Evolutionary conservation across 1,140 invertebrate species (phyloP).

Genomic region (Listronotus bonariensis): DNA sequence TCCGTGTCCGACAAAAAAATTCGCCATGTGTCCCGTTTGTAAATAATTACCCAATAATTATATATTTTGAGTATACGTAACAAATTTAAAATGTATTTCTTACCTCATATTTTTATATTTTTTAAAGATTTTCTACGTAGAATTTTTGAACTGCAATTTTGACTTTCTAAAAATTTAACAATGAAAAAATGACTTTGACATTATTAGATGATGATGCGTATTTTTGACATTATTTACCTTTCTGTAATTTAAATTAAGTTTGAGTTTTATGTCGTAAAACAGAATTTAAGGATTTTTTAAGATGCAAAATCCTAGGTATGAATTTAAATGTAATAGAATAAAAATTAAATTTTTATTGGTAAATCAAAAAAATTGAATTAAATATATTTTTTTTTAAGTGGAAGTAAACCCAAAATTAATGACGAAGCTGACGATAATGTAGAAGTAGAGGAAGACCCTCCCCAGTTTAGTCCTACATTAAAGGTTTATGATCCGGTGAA

Average conservation of each 20-base stretch:
- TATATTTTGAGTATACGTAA: no score
- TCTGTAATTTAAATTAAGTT: background rate
- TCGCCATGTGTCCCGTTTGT: no score
- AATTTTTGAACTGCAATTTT: constrained; percentile 8
- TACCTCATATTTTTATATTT: constrained; percentile 2
- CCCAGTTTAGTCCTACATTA: constrained; percentile 10
- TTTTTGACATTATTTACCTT: background rate
- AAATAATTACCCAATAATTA: no score
- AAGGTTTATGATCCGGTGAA: constrained; percentile 37
- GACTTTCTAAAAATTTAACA: background rate
- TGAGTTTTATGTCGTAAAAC: background rate
- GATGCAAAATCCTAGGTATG: no score
- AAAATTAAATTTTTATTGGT: no score
- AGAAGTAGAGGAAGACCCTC: constrained; percentile 7
- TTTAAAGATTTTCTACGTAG: background rate
- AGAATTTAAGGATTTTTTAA: background rate
- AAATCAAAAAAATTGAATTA: background rate
- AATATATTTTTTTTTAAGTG: background rate
- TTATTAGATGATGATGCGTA: background rate
- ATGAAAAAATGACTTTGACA: constrained; percentile 6
- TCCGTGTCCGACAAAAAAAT: no score
- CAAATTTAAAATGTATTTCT: background rate
- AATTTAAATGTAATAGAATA: background rate
- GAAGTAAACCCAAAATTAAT: background rate
- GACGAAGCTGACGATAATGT: background rate